Evolutionary conservation across 2,797 vertebrate species (phyloP), one percentile per base, ranked within the genome.

Genomic region (Channa striata): DNA sequence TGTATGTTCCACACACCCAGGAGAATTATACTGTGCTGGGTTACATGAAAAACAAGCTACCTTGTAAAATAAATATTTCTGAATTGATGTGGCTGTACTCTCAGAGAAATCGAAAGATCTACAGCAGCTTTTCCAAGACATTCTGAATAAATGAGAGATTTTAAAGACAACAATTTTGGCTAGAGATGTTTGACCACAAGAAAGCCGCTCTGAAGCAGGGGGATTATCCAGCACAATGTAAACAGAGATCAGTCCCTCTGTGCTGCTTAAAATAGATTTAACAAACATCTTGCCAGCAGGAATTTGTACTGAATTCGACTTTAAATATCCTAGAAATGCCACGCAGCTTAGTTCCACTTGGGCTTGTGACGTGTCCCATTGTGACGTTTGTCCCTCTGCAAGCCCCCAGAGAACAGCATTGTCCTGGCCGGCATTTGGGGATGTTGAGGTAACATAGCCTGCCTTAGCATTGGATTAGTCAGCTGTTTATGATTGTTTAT

Each of bases 231-330:
- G 11, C 64, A 40, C 74, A 82, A 72, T 33, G 23, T 85, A 85
- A 86, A 85, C 75, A 83, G 63, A 61, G 74, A 78, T 74, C 77
- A 67, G 53, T 64, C 53, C 50, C 59, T 51, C 17, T 50, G 33
- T 36, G 56, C 21, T 46, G 77, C 60, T 79, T 85, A 88, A 87
- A 90, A 88, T 84, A 91, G 87, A 66, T 59, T 66, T 50, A 62
- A 72, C 61, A 61, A 80, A 78, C 76, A 68, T 63, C 44, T 73
- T 67, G 67, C 67, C 63, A 72, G 77, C 16, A 59, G 50, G 56
- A 88, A 75, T 87, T 85, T 60, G 64, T 60, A 58, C 72, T 71
- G 50, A 69, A 62, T 75, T 81, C 74, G 56, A 79, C 70, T 84
- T 51, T 58, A 76, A 83, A 71, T 73, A 68, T 68, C 72, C 63